Evolutionary conservation across 2,888 invertebrate species (phyloP).

Genomic region (Cecidostiba fungosa): DNA sequence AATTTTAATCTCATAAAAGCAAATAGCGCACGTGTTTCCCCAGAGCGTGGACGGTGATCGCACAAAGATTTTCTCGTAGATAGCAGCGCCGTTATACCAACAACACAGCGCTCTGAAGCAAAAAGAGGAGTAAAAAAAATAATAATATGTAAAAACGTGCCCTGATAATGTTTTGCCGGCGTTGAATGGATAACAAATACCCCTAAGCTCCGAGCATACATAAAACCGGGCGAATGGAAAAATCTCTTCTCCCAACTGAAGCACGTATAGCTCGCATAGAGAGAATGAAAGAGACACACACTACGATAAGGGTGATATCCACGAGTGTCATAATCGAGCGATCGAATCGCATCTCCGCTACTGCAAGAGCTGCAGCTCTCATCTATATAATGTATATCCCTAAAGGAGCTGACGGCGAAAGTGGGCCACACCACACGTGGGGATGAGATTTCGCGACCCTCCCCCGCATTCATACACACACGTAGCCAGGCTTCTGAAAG

Average conservation of each 20-base stretch:
- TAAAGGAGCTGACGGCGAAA: not conserved
- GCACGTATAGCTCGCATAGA: not conserved
- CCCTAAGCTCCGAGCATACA: constrained; percentile 18
- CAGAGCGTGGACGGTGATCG: not conserved
- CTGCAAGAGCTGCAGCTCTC: not conserved
- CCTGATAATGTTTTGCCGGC: constrained; percentile 28
- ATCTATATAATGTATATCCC: not conserved
- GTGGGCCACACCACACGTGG: constrained; percentile 1
- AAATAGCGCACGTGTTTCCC: not conserved
- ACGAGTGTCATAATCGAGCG: constrained; percentile 36
- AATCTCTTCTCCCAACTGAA: not conserved
- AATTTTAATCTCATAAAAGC: constrained; percentile 1
- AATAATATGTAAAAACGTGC: constrained; percentile 11
- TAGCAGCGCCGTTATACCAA: not conserved
- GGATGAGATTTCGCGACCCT: constrained; percentile 5
- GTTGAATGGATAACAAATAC: constrained; percentile 41
- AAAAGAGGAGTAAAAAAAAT: not conserved
- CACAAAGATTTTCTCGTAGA: not conserved
- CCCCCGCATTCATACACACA: not conserved
- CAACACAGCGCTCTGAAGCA: not conserved
- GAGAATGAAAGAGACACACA: not conserved
- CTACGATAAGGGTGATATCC: constrained; percentile 25
- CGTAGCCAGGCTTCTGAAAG: not conserved
- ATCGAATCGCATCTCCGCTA: constrained; percentile 1
- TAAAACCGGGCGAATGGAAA: constrained; percentile 32